Evolutionary conservation across 2,797 vertebrate species (phyloP).

Genomic region (Zalophus californianus): DNA sequence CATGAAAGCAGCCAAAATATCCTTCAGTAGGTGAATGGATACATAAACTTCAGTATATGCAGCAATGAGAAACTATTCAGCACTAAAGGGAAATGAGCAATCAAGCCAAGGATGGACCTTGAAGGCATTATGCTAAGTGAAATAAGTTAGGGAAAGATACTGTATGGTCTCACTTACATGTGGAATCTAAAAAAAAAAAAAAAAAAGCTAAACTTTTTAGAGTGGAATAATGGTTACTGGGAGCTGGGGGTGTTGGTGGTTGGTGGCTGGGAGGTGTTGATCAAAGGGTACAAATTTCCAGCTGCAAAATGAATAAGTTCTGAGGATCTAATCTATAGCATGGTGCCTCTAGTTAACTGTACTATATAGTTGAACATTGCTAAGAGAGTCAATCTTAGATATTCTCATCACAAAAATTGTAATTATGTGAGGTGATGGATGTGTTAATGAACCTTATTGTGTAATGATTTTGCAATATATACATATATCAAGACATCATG

Average conservation of each 20-base stretch:
- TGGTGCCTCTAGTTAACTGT: background rate
- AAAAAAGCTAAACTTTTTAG: background rate
- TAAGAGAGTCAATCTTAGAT: background rate
- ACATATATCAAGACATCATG: background rate
- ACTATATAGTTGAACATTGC: background rate
- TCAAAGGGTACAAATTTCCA: background rate
- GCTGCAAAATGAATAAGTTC: background rate
- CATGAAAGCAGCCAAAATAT: background rate
- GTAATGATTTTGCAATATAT: background rate
- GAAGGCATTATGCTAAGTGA: background rate
- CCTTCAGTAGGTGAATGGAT: background rate
- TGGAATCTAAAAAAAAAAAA: background rate
- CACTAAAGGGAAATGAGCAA: background rate
- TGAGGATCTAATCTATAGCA: background rate
- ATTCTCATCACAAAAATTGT: background rate
- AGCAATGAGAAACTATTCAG: background rate
- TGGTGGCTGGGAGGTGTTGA: background rate
- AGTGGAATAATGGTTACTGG: background rate
- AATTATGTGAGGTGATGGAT: background rate
- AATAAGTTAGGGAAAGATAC: background rate
- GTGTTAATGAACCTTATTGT: background rate
- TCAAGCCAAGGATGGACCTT: background rate
- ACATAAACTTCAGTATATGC: background rate
- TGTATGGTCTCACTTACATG: background rate
- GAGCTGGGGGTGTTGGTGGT: background rate